phyloP scores from a whole-genome alignment of 2,113 vertebrate species.

The Tupaia chinensis region DNA sequence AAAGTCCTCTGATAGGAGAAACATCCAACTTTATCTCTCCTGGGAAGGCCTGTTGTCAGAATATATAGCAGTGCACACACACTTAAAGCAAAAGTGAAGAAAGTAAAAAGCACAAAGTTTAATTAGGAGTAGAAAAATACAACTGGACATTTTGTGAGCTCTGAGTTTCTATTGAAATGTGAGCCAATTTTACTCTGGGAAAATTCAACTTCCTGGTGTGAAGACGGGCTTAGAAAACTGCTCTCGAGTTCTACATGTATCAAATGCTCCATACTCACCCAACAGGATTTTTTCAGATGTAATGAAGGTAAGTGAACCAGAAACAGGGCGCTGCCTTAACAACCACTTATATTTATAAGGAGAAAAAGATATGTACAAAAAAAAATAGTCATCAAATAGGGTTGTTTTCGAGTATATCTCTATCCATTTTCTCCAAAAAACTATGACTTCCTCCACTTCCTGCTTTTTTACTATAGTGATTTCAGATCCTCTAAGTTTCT shows the following conservation, averaged over 20 bases:
- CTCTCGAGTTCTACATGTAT: constrained; percentile 42
- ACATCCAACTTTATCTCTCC: not conserved
- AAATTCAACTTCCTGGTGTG: constrained; percentile 75
- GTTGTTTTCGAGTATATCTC: not conserved
- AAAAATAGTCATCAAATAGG: not conserved
- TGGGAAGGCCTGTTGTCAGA: not conserved
- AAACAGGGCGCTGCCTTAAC: not conserved
- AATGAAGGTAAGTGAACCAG: not conserved
- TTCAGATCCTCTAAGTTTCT: not conserved
- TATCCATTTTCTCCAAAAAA: not conserved
- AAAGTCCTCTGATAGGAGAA: not conserved
- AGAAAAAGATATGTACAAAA: not conserved
- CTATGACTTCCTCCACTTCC: not conserved
- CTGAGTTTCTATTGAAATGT: constrained; percentile 69
- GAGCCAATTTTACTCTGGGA: constrained; percentile 68
- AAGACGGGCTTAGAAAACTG: constrained; percentile 80
- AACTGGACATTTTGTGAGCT: not conserved
- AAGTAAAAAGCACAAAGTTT: not conserved
- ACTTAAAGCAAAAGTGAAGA: not conserved
- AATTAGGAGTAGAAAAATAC: not conserved
- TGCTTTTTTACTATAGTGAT: not conserved
- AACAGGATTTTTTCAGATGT: constrained; percentile 40
- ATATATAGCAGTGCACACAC: not conserved
- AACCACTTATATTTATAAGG: not conserved
- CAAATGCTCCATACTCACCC: constrained; percentile 58